These are phyloP conservation scores for Ctenochaetus hawaiiensis DNA, from an alignment of 2,797 vertebrate genomes.

Conservation along the genomic window DNA sequence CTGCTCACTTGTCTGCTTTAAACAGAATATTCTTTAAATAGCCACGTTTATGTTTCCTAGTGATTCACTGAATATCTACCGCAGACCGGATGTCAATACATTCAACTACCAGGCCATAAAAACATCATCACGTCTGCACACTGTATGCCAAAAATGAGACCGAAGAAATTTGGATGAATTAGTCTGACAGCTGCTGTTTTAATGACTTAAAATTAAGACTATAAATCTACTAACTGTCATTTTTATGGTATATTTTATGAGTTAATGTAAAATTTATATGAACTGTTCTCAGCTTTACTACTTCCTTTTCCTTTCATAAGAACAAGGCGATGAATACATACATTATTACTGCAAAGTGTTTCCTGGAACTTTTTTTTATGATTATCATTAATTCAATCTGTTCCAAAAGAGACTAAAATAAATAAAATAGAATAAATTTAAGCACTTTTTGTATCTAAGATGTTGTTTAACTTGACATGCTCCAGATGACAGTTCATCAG, in stretches of 20 bases:
- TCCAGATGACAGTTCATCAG: not conserved
- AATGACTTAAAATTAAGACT: not conserved
- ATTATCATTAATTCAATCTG: not conserved
- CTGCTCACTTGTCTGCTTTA: constrained; percentile 20
- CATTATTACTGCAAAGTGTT: not conserved
- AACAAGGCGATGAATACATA: not conserved
- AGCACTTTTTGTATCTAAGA: not conserved
- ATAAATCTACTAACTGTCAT: not conserved
- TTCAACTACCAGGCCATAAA: constrained; percentile 37
- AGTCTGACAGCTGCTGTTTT: not conserved
- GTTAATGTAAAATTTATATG: constrained; percentile 9
- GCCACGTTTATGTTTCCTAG: constrained; percentile 49
- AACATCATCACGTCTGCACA: constrained; percentile 7
- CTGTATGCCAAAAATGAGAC: not conserved
- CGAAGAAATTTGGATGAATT: not conserved
- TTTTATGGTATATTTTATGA: constrained; percentile 53
- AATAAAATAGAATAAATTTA: not conserved
- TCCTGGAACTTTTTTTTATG: not conserved
- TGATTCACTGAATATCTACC: constrained; percentile 11
- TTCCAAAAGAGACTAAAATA: not conserved
- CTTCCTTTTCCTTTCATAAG: constrained; percentile 64
- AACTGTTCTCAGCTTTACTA: constrained; percentile 55
- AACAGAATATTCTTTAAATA: constrained; percentile 55
- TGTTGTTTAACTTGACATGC: not conserved
- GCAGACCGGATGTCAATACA: constrained; percentile 29